phyloP scores from a whole-genome alignment of 2,888 invertebrate species.

The Trachelus troglodyta region DNA sequence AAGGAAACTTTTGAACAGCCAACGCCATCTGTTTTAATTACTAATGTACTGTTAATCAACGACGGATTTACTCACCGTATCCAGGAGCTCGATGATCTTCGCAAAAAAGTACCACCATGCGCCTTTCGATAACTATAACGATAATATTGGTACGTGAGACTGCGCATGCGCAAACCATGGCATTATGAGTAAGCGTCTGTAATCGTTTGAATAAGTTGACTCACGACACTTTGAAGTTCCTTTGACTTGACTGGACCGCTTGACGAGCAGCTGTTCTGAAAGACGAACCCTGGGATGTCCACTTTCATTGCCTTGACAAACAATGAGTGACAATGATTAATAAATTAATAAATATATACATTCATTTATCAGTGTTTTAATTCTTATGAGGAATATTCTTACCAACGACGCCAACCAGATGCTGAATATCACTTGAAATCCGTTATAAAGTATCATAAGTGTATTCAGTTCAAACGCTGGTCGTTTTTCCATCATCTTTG shows the following conservation, averaged over 20 bases:
- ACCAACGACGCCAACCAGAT: slow-evolving; percentile 75
- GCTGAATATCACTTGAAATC: slow-evolving; percentile 89
- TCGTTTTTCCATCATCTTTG: slow-evolving; percentile 79
- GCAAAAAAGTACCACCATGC: slow-evolving; percentile 73
- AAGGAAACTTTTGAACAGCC: background rate
- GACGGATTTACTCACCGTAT: slow-evolving; percentile 67
- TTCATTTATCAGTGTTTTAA: background rate
- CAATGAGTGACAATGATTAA: background rate
- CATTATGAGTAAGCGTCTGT: background rate
- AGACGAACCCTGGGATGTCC: slow-evolving; percentile 28
- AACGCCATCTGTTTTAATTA: background rate
- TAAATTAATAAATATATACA: background rate
- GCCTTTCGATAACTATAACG: slow-evolving; percentile 66
- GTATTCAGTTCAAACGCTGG: slow-evolving; percentile 80
- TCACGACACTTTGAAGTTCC: background rate
- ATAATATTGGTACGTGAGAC: background rate
- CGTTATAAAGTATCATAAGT: slow-evolving; percentile 83
- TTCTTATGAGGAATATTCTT: slow-evolving; percentile 36
- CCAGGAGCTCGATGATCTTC: slow-evolving; percentile 71
- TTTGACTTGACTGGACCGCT: slow-evolving; percentile 7
- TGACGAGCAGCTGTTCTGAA: slow-evolving; percentile 25
- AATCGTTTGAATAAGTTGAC: background rate
- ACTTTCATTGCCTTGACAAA: slow-evolving; percentile 36
- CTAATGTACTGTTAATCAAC: background rate
- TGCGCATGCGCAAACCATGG: background rate